Conservation (phyloP, 2,888 invertebrate species). For the Pandemis corylana region DNA sequence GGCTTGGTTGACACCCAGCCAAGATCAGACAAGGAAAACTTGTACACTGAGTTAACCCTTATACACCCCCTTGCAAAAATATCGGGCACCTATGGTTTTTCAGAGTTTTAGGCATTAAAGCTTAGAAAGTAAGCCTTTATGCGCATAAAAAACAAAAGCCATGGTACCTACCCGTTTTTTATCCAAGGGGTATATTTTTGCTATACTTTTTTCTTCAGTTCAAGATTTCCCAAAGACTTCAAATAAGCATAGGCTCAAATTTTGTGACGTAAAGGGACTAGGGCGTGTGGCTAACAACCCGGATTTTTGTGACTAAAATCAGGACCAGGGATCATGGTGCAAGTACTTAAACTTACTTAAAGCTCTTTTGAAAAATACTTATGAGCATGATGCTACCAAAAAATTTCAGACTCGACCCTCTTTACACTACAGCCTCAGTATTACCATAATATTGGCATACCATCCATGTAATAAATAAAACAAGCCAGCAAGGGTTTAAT, state of each 20-base stretch:
- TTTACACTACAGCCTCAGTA: not conserved
- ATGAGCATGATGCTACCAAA: not conserved
- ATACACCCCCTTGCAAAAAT: too few relatives aligned
- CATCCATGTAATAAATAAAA: not conserved
- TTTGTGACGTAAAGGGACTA: not conserved
- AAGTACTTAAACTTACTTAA: not conserved
- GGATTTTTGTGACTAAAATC: not conserved
- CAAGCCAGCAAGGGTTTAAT: not conserved
- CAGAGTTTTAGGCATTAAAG: too few relatives aligned
- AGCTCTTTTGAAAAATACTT: not conserved
- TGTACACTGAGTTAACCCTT: conserved; percentile 1
- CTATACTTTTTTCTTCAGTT: too few relatives aligned
- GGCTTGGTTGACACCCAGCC: conserved; percentile 27
- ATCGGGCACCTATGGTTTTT: too few relatives aligned
- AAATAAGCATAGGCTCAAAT: too few relatives aligned
- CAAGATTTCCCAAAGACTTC: too few relatives aligned
- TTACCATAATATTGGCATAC: too few relatives aligned
- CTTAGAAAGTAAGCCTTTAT: too few relatives aligned
- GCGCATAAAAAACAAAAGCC: too few relatives aligned
- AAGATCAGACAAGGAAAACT: conserved; percentile 31
- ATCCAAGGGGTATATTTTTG: too few relatives aligned
- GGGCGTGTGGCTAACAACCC: not conserved
- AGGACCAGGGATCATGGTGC: too few relatives aligned
- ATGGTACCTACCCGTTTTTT: too few relatives aligned
- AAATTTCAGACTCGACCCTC: not conserved